A percentile compares a stretch with the other conserved stretches of the same genome.
These are phyloP conservation scores for Heterohyrax brucei DNA, from an alignment of 2,797 vertebrate species.

Conservation along the genomic window DNA sequence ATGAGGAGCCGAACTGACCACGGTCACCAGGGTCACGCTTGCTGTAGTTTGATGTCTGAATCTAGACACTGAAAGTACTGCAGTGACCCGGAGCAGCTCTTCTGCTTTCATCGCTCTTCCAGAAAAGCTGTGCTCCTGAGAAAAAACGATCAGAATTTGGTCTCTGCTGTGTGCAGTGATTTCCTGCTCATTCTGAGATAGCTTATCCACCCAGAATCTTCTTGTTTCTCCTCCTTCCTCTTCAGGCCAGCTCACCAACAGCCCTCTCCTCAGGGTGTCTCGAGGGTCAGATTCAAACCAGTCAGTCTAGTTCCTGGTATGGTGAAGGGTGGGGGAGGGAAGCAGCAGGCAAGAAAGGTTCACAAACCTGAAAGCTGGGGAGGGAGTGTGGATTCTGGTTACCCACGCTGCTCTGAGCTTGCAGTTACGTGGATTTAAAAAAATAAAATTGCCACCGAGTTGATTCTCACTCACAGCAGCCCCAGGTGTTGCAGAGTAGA, in stretches of 20 bases:
- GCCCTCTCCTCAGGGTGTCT: not conserved
- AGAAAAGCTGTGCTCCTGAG: not conserved
- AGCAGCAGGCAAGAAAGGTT: not conserved
- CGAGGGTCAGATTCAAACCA: constrained; percentile 28
- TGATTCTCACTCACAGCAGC: not conserved
- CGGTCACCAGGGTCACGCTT: not conserved
- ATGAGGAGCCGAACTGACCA: not conserved
- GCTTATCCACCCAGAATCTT: not conserved
- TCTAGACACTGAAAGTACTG: not conserved
- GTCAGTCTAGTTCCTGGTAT: not conserved
- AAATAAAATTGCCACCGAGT: not conserved
- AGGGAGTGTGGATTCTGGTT: not conserved
- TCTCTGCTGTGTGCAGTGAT: not conserved
- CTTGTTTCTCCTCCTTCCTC: not conserved
- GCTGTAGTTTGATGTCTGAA: not conserved
- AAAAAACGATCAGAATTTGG: not conserved
- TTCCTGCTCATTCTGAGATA: not conserved
- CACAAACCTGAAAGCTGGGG: not conserved
- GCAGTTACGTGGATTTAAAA: not conserved
- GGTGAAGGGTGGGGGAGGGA: not conserved
- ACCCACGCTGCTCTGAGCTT: too few relatives aligned
- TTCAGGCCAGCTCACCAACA: not conserved
- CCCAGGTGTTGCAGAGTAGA: not conserved
- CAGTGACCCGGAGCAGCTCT: not conserved
- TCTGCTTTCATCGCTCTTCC: not conserved